Evolutionary conservation across 2,113 vertebrate species (phyloP), one percentile per base, ranked within the genome.

Genomic region (Zingel zingel): DNA sequence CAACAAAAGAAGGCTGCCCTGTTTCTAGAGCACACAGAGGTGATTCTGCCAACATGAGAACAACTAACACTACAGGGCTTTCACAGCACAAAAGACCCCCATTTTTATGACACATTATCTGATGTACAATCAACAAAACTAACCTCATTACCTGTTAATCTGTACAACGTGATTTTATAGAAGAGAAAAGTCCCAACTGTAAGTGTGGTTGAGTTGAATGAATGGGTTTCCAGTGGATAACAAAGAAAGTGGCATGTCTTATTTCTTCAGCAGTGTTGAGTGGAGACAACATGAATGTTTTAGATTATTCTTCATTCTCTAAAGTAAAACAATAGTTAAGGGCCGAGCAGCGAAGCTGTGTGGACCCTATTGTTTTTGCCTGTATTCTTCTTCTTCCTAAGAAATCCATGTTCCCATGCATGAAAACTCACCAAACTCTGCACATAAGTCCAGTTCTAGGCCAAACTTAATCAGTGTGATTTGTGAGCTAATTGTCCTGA

Each of bases 1-100:
- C 77, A 86, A 51, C 65, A 78, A 58, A 75, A 74, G 36, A 57
- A 83, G 58, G 53, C 53, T 81, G 72, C 0, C 47, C 71, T 59
- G 81, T 78, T 77, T 76, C 43, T 64, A 21, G 19, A 72, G 71
- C 73, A 74, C 47, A 71, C 61, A 77, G 14, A 79, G 64, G 69
- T 82, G 63, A 85, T 78, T 68, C 62, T 69, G 48, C 43, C 48
- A 33, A 50, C 62, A 43, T 11, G 6, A 69, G 18, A 18, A 57
- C 4, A 71, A 51, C 59, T 16, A 43, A 27, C n/a, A 61, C 67
- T 61, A 30, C 18, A 11, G 16, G 21, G 13, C 36, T 65, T 71
- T 68, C 4, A 25, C 33, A 10, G 19, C 43, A 62, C 25, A 48
- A 39, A 65, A 50, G 27, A 51, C 18, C 16, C 4, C 1, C 48